Evolutionary conservation across 2,888 invertebrate species (phyloP).

Genomic region (Drosophila ezoana): DNA sequence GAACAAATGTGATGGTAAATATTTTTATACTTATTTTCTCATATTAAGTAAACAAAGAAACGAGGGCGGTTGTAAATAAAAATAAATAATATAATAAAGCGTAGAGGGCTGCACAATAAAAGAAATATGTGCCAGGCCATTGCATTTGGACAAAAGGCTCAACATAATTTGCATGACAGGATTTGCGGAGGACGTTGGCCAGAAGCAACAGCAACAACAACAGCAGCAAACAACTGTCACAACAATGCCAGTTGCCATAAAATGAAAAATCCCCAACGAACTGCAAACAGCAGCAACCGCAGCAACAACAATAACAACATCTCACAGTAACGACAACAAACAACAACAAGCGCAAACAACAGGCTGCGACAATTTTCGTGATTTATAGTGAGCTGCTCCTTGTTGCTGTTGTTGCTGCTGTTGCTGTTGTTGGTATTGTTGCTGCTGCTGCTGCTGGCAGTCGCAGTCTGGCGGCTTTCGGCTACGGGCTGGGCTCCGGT

Average conservation of each 20-base stretch:
- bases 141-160: constrained; percentile 63
- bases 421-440: constrained; percentile 6
- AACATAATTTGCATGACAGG: constrained; percentile 64
- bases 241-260: constrained; percentile 56
- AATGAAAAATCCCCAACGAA: constrained; percentile 24
- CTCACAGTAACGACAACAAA: constrained; percentile 13
- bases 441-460: constrained; percentile 17
- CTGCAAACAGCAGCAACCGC: constrained; percentile 32
- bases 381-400: constrained; percentile 55
- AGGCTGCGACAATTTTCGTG: constrained; percentile 58
- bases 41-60: constrained; percentile 6
- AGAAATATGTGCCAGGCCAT: constrained; percentile 53
- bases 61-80: constrained; percentile 18
- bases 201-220: constrained; percentile 22
- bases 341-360: constrained; percentile 23
- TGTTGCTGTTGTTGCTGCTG: constrained; percentile 4
- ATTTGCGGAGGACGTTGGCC: constrained; percentile 44
- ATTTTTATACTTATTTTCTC: constrained; percentile 3
- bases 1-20: constrained; percentile 11
- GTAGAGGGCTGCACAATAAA: constrained; percentile 45
- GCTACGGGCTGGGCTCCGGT: constrained; percentile 20
- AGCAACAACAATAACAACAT: constrained; percentile 9
- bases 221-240: constrained; percentile 57
- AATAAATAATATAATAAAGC: constrained; percentile 57
- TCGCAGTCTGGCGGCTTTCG: constrained; percentile 24